Evolutionary conservation across 2,888 invertebrate species (phyloP).

Genomic region (Sesia apiformis): DNA sequence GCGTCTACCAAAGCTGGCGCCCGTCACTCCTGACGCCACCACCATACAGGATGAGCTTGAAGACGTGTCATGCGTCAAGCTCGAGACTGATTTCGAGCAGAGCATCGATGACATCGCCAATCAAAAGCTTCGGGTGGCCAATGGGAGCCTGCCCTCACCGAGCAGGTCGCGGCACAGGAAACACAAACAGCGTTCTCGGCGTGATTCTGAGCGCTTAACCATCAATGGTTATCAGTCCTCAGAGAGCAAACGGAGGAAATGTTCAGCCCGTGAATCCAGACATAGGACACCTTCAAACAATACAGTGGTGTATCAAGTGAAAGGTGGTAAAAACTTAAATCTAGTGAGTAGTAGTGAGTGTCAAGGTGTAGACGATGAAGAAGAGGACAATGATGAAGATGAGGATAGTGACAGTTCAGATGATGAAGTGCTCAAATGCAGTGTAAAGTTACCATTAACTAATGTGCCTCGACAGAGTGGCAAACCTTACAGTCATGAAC

Average conservation of each 20-base stretch:
- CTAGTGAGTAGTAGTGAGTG: conserved; percentile 71
- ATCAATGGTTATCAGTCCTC: conserved; percentile 52
- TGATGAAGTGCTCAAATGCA: conserved; percentile 62
- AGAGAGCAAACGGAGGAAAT: conserved; percentile 56
- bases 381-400: conserved; percentile 26
- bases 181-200: conserved; percentile 57
- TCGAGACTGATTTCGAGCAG: conserved; percentile 69
- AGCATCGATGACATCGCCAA: conserved; percentile 66
- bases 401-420: conserved; percentile 54
- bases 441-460: conserved; percentile 64
- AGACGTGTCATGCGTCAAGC: conserved; percentile 52
- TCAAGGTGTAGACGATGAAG: conserved; percentile 42
- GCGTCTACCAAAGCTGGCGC: conserved; percentile 31
- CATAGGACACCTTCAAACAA: conserved; percentile 49
- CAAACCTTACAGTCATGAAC: conserved; percentile 72
- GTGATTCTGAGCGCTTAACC: conserved; percentile 37
- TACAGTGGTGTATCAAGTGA: conserved; percentile 49
- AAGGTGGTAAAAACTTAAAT: conserved; percentile 70
- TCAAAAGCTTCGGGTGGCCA: conserved; percentile 48
- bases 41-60: conserved; percentile 40
- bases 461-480: conserved; percentile 59
- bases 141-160: conserved; percentile 45
- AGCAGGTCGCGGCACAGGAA: conserved; percentile 53
- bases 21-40: conserved; percentile 30
- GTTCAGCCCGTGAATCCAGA: conserved; percentile 30